Conservation (phyloP, 1,140 invertebrate species). For the Cyrtorhinus lividipennis region DNA sequence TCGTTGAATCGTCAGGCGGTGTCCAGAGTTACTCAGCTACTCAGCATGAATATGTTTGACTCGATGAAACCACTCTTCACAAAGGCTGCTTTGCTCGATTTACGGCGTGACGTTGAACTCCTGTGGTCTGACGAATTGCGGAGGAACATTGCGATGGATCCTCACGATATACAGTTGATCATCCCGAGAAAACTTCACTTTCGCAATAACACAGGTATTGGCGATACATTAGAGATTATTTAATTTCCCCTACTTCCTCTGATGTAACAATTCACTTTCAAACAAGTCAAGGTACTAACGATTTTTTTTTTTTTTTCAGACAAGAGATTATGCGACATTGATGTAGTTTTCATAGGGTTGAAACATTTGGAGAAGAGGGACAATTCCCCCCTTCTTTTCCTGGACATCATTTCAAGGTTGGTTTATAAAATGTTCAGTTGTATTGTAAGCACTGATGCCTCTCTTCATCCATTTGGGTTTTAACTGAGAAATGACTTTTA, state of each 20-base stretch:
- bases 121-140: slow-evolving; percentile 21
- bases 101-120: slow-evolving; percentile 21
- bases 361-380: slow-evolving; percentile 17
- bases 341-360: slow-evolving; percentile 22
- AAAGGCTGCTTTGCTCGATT: slow-evolving; percentile 18
- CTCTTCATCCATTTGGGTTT: too few relatives aligned
- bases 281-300: too few relatives aligned
- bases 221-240: too few relatives aligned
- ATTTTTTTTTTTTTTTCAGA: slow-evolving; percentile 22
- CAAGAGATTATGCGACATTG: slow-evolving; percentile 23
- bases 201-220: slow-evolving; percentile 14
- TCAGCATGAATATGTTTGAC: slow-evolving; percentile 21
- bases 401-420: slow-evolving; percentile 23
- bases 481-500: too few relatives aligned
- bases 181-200: slow-evolving; percentile 22
- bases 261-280: too few relatives aligned
- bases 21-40: slow-evolving; percentile 20
- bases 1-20: too few relatives aligned
- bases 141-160: slow-evolving; percentile 20
- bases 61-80: slow-evolving; percentile 20
- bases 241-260: too few relatives aligned
- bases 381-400: slow-evolving; percentile 15
- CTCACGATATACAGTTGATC: slow-evolving; percentile 22
- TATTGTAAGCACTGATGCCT: too few relatives aligned
- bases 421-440: background rate